Conservation (phyloP, 2,797 vertebrate genomes). For the Zalophus californianus region DNA sequence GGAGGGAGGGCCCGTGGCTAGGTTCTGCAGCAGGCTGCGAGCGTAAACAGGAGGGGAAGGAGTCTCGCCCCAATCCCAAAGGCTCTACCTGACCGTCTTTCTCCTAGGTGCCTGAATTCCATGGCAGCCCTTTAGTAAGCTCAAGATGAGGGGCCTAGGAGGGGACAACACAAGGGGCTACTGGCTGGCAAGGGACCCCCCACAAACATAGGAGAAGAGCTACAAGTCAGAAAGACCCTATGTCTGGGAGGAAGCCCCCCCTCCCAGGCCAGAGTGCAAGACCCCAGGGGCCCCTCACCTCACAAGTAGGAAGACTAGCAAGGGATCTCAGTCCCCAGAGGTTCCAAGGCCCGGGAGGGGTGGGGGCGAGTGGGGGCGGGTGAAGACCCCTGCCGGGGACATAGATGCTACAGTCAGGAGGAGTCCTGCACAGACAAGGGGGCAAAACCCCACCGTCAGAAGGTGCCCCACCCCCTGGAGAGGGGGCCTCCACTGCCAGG, state of each 20-base stretch:
- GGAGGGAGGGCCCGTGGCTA: neutral
- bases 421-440: neutral
- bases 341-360: neutral
- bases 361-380: neutral
- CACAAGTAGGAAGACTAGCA: neutral
- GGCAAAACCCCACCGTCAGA: neutral
- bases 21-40: neutral
- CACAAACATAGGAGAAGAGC: neutral
- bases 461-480: neutral
- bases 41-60: neutral
- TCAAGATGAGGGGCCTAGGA: rapidly evolving
- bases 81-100: neutral
- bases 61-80: neutral
- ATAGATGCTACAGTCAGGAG: neutral
- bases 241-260: neutral
- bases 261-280: neutral
- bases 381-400: neutral
- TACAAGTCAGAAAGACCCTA: neutral
- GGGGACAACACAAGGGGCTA: too few species aligned
- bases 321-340: neutral
- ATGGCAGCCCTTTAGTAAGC: neutral
- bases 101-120: neutral
- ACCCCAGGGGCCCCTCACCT: neutral
- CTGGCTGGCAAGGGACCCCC: neutral
- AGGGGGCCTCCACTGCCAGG: too few species aligned